These are phyloP conservation scores for Dipodomys spectabilis DNA, from an alignment of 2,113 vertebrate genomes.

Conservation along the genomic window DNA sequence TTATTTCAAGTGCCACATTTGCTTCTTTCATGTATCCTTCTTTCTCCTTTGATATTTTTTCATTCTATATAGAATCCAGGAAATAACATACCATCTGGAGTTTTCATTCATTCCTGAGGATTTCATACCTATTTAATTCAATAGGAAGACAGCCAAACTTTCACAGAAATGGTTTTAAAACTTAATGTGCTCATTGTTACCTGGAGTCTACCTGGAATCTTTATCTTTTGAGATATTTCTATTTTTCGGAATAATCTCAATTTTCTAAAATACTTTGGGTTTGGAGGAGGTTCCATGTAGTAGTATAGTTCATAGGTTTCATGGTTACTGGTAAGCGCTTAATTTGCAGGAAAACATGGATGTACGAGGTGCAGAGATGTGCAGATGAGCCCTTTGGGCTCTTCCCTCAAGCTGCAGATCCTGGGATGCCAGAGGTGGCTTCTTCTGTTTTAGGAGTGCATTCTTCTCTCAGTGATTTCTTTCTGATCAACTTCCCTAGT, in stretches of 20 bases:
- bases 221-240: conserved; percentile 15
- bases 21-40: not conserved
- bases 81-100: conserved; percentile 30
- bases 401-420: no score
- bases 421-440: no score
- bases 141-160: conserved; percentile 24
- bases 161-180: conserved; percentile 51
- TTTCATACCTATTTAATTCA: conserved; percentile 36
- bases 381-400: no score
- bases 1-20: not conserved
- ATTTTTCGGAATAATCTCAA: not conserved
- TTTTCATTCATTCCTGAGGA: conserved; percentile 37
- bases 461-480: no score
- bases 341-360: no score
- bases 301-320: no score
- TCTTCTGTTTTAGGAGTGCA: no score
- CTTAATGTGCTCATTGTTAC: conserved; percentile 19
- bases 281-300: no score
- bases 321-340: no score
- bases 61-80: not conserved
- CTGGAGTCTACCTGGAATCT: conserved; percentile 18
- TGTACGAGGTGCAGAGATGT: no score
- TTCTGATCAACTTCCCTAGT: no score
- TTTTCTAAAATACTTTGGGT: no score
- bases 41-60: conserved; percentile 20